Evolutionary conservation across 2,888 invertebrate genomes (phyloP).

Genomic region (Bhutanitis thaidina): DNA sequence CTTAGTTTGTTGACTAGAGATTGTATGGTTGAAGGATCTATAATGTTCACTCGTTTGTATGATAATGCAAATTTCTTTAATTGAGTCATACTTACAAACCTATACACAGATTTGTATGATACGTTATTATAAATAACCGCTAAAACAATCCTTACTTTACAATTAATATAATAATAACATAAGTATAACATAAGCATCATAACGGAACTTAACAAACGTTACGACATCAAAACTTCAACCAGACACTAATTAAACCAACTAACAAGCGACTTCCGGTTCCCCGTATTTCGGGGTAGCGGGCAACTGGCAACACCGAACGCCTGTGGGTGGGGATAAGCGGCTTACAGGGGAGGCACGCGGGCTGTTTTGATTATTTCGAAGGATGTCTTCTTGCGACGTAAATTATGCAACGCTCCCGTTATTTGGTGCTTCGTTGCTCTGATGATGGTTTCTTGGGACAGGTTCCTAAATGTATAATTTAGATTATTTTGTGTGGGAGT

Average conservation of each 20-base stretch:
- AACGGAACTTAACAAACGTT: constrained; percentile 35
- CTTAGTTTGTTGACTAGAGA: too few relatives aligned
- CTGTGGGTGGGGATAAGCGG: constrained; percentile 54
- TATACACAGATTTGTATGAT: too few relatives aligned
- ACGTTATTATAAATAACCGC: too few relatives aligned
- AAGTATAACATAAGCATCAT: constrained; percentile 1
- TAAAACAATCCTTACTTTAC: too few relatives aligned
- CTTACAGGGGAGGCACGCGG: constrained; percentile 55
- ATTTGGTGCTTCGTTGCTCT: constrained; percentile 12
- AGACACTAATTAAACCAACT: constrained; percentile 71
- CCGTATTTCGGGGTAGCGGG: constrained; percentile 53
- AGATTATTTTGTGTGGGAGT: background rate
- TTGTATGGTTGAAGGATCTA: too few relatives aligned
- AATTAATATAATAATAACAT: too few relatives aligned
- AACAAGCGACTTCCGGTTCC: constrained; percentile 65
- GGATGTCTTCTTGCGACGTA: constrained; percentile 75
- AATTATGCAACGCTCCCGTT: constrained; percentile 66
- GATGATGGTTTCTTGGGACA: constrained; percentile 17
- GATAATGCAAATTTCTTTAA: too few relatives aligned
- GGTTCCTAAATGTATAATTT: constrained; percentile 9
- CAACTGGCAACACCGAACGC: constrained; percentile 41
- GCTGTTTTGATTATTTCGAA: constrained; percentile 78
- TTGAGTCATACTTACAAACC: too few relatives aligned
- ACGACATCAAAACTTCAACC: constrained; percentile 61
- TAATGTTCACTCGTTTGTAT: too few relatives aligned